phyloP scores from a whole-genome alignment of 2,797 vertebrate species.

The Malurus leucopterus region DNA sequence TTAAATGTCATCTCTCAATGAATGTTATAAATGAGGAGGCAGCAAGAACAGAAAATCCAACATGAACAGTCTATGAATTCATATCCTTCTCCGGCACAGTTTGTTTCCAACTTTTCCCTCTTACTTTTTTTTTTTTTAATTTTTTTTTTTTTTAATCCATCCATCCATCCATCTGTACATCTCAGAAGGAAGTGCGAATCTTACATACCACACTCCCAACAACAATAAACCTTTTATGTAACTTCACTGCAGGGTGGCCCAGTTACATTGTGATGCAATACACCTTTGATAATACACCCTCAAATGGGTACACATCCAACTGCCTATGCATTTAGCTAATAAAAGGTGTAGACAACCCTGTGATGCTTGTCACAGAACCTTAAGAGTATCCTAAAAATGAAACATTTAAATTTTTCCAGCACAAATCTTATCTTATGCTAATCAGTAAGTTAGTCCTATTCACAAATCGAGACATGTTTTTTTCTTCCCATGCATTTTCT shows the following conservation, averaged over 20 bases:
- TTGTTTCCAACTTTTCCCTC: neutral
- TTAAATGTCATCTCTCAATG: constrained; percentile 8
- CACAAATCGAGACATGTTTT: neutral
- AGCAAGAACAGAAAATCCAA: constrained; percentile 1
- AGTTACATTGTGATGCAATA: neutral
- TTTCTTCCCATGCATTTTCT: neutral
- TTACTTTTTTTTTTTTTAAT: neutral
- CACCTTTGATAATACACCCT: neutral
- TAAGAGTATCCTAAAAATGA: neutral
- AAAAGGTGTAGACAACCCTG: neutral
- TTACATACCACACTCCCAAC: neutral
- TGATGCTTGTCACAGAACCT: neutral
- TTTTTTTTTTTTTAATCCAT: neutral
- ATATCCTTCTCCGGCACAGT: neutral
- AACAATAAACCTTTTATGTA: neutral
- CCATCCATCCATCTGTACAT: neutral
- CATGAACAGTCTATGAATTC: neutral
- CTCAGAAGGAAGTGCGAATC: neutral
- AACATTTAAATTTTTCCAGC: neutral
- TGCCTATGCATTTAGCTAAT: neutral
- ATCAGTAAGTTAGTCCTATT: neutral
- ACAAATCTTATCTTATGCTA: neutral
- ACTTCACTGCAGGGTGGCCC: neutral
- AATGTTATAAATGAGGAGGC: neutral
- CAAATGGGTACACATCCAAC: neutral